Evolutionary conservation across 2,888 invertebrate genomes (phyloP), one percentile per base, ranked within the genome.

Genomic region (Cataglyphis cursor): DNA sequence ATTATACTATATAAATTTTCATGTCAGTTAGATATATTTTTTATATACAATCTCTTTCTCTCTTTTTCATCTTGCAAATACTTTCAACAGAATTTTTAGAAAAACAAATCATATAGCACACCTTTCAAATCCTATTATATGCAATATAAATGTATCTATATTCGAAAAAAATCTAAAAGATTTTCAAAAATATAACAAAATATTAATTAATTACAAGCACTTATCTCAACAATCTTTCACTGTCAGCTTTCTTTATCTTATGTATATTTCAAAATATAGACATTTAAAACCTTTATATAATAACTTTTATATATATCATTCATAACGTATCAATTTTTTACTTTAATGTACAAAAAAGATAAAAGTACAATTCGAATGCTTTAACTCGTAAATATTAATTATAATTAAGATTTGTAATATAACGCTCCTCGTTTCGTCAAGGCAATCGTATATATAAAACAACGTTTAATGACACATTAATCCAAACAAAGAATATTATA

Each of bases 401-500:
- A 24, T 59, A 78, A 72, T 59, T 59, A 12, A 21, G 35, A 18
- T 44, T 8, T 18, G 44, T 38, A 76, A 66, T 28, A 24, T n/a
- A 15, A 68, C 18, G 28, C 72, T 24, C 44, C n/a, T 57, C 54
- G 4, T 21, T 54, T 3, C 9, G 68, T 76, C 28, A 8, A 51
- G 68, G 57, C 35, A 24, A 38, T 24, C 38, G 18, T 70, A 15
- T 28, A 15, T 28, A 41, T 18, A 35, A 21, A 48, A 24, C 44
- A 35, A 78, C 5, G 48, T 24, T 68, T 57, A 44, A 78, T 21
- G 12, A 24, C n/a, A 9, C 15, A 24, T 72, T 78, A 72, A 80
- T 80, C 12, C 44, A 24, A 35, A 44, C 72, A 59, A 80, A 48
- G 78, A 72, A 72, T 72, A 72, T 35, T 3, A 54, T 41, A 48